Evolutionary conservation across 2,113 vertebrate genomes (phyloP).

Genomic region (Ciconia stormi): DNA sequence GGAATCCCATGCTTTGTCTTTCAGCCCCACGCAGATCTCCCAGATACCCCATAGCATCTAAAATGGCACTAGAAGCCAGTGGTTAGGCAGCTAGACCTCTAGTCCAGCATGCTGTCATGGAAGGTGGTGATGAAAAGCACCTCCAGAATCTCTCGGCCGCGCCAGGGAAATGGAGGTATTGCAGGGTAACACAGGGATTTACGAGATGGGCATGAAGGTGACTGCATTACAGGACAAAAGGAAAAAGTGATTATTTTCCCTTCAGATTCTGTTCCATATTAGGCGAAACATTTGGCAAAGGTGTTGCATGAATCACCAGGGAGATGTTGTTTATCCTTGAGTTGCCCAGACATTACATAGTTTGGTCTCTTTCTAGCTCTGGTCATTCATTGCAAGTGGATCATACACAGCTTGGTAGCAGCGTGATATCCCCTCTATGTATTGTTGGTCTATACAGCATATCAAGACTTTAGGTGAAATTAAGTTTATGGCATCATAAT

Average conservation of each 20-base stretch:
- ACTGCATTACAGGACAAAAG: not conserved
- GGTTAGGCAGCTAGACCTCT: not conserved
- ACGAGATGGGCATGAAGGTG: not conserved
- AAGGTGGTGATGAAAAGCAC: not conserved
- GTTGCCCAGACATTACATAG: not conserved
- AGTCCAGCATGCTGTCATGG: not conserved
- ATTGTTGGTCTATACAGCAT: not conserved
- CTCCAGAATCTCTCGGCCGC: fast-evolving
- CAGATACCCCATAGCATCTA: not conserved
- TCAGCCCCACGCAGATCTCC: not conserved
- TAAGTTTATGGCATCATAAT: not conserved
- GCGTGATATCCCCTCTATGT: not conserved
- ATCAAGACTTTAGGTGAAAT: not conserved
- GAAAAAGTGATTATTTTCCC: not conserved
- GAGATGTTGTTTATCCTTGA: not conserved
- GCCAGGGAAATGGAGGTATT: not conserved
- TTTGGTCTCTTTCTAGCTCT: not conserved
- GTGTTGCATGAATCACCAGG: not conserved
- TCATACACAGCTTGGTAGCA: not conserved
- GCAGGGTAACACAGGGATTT: not conserved
- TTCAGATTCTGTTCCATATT: not conserved
- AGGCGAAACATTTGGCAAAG: not conserved
- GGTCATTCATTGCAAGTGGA: not conserved
- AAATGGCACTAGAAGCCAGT: not conserved
- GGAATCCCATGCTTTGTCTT: not conserved